Evolutionary conservation across 2,888 invertebrate species (phyloP).

Genomic region (Himalopsyche tibetana): DNA sequence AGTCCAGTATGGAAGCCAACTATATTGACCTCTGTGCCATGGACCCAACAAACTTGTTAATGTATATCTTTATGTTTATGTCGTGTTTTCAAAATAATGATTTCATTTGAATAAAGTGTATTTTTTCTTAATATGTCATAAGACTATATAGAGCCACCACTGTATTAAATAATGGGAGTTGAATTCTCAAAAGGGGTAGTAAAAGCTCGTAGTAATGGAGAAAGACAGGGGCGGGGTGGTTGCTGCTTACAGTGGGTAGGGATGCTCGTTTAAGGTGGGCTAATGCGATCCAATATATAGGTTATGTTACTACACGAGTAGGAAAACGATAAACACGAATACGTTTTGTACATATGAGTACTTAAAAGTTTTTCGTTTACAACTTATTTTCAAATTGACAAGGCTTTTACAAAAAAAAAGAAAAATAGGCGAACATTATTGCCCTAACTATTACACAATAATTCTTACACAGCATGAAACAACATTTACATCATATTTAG

Average conservation of each 20-base stretch:
- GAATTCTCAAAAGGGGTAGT: conserved; percentile 29
- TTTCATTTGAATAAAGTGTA: too few relatives aligned
- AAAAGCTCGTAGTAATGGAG: conserved; percentile 1
- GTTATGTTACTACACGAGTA: background rate
- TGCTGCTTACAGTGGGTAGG: background rate
- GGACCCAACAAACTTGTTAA: too few relatives aligned
- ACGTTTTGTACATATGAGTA: background rate
- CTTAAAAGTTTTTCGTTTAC: background rate
- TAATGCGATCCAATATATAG: conserved; percentile 34
- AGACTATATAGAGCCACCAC: background rate
- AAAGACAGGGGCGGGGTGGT: background rate
- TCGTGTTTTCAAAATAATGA: too few relatives aligned
- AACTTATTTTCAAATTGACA: conserved; percentile 4
- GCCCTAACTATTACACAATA: too few relatives aligned
- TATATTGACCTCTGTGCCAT: too few relatives aligned
- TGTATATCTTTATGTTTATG: too few relatives aligned
- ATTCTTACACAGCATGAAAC: too few relatives aligned
- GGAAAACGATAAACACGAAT: background rate
- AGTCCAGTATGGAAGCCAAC: too few relatives aligned
- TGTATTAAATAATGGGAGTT: background rate
- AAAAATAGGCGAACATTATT: too few relatives aligned
- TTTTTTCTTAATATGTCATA: too few relatives aligned
- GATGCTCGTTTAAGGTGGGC: conserved; percentile 31
- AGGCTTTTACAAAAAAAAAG: background rate
- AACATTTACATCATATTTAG: too few relatives aligned